Evolutionary conservation across 2,797 vertebrate species (phyloP).

Genomic region (Argya squamiceps): DNA sequence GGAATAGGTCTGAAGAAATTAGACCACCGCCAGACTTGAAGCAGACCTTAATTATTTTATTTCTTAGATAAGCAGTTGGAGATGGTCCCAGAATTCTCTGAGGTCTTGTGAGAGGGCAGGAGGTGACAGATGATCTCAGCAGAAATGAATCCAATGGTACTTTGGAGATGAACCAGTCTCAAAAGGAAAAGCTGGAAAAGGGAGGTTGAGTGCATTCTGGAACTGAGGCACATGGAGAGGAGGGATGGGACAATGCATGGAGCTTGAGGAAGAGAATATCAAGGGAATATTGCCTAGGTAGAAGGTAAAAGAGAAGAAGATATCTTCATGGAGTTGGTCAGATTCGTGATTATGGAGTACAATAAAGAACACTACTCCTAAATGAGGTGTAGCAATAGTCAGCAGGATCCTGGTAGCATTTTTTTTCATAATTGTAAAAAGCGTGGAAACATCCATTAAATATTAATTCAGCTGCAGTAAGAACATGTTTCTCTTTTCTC

Average conservation of each 20-base stretch:
- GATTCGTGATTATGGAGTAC: not conserved
- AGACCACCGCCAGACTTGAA: not conserved
- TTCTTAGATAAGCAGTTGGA: not conserved
- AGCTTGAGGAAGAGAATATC: not conserved
- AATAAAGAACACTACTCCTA: not conserved
- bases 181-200: not conserved
- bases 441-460: not conserved
- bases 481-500: not conserved
- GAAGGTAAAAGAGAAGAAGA: not conserved
- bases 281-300: not conserved
- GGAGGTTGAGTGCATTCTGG: not conserved
- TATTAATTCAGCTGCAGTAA: not conserved
- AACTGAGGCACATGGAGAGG: not conserved
- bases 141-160: not conserved
- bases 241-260: accelerated
- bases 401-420: not conserved
- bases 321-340: not conserved
- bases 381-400: not conserved
- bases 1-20: not conserved
- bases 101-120: not conserved
- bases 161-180: not conserved
- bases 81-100: not conserved
- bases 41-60: not conserved
- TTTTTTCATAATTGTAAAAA: not conserved
- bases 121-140: not conserved